Base-by-base conservation (phyloP, 2,113 vertebrate species). In the Gavia stellata region DNA sequence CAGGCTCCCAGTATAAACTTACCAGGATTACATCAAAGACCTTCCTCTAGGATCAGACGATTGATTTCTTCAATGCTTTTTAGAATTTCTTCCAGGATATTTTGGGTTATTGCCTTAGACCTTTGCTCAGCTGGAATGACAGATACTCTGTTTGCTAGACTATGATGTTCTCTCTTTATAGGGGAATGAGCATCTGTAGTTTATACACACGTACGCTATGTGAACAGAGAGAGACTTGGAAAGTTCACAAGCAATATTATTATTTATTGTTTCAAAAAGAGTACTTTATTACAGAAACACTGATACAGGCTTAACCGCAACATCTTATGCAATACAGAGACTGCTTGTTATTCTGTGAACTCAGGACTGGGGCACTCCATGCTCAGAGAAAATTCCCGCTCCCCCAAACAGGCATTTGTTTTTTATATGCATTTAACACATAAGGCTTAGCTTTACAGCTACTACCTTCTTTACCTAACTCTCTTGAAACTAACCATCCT, bases 1-100 rank as follows among this genome's bases (percentile, higher is more conserved):
- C 98, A 98, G 88, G 86, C 78, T 97, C 98, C 98, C 98, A 98
- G 97, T 97, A 96, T 97, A 98, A 98, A 98, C 96, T 97, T 95
- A 97, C 78, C 92, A 12, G 87, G 88, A 96, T 96, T 97, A 98
- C 98, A 98, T 98, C 97, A 98, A 98, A 98, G 97, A 81, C 96
- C 78, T 97, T 98, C 95, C 94, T 97, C 97, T 89, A 97, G 96
- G 96, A 98, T 97, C 97, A 97, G 98, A 98, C 96, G 97, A 97
- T 92, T 75, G 88, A 97, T 96, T 98, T 98, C 97, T 97, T 98
- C 97, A 98, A 96, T 97, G 95, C 97, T 83, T 97, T 92, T 98
- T 91, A 97, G 97, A 96, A 40, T 95, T 96, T 95, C 97, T 97
- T 98, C 97, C 97, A 97, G 97, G 93, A 95, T 97, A 97, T 98